Base-by-base conservation (phyloP, 92 coral and sea anemone genomes). In the Pocillopora meandrina region DNA sequence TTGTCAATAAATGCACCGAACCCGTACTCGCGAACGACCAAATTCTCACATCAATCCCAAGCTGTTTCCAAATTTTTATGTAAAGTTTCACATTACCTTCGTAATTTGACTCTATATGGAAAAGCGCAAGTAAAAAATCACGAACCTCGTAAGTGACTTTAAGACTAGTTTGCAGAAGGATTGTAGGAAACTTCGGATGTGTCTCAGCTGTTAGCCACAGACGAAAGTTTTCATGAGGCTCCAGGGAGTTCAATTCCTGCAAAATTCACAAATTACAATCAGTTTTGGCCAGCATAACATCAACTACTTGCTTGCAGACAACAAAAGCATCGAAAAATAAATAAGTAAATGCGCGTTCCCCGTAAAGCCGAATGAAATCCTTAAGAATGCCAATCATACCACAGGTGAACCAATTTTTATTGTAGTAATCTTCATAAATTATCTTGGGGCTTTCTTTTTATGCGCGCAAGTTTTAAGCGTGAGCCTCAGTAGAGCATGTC, bases 111-210 rank as follows among this genome's bases (percentile, higher is more conserved):
- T 64, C 68, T 18, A 42, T 20, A 26, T 64, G 12, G 3, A 10
- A 31, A 67, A 67, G 49, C 18, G 12, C 47, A 31, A 68, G 55
- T 68, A 3, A 64, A 35, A 10, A 49, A 52, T 3, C 7, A 21
- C 86, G 21, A 74, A 95, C 98, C 96, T 96, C 98, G 87, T 96
- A 96, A 3, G 98, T 96, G 21, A 96, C 93, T 87, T 96, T 96
- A 65, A 96, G 87, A 81, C 98, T 96, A 63, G 98, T 92, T 86
- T 94, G 98, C 52, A 96, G 91, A 55, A 96, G 90, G 59, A 96
- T 96, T 31, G 98, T 92, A 34, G 98, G 98, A 72, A 96, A 96
- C 92, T 96, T 96, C 0, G 98, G 98, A 71, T 96, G 98, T 65
- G 92, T 92, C 58, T 96, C 98, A 26, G 98, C 98, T 8, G 98